phyloP scores from a whole-genome alignment of 1,140 invertebrate genomes.

The Drosophila nebulosa region DNA sequence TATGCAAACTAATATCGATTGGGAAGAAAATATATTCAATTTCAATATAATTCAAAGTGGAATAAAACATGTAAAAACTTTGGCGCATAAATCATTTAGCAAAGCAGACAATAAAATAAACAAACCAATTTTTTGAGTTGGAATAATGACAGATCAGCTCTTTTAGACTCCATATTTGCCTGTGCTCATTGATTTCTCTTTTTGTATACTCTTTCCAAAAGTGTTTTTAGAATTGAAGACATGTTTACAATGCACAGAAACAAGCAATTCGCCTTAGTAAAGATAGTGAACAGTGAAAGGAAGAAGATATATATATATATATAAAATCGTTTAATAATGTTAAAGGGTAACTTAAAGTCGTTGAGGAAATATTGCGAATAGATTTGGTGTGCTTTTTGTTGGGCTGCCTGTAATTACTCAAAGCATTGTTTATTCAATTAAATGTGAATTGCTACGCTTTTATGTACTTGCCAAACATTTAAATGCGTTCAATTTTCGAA shows the following conservation, averaged over 20 bases:
- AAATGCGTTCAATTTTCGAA: constrained; percentile 28
- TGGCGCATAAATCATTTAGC: not conserved
- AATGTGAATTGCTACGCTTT: constrained; percentile 24
- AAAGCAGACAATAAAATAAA: not conserved
- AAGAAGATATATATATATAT: too few species aligned
- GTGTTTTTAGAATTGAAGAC: not conserved
- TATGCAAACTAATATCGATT: not conserved
- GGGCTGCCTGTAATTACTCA: constrained; percentile 12
- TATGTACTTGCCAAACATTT: constrained; percentile 28
- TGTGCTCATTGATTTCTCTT: not conserved
- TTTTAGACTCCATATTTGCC: not conserved
- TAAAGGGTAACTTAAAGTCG: not conserved
- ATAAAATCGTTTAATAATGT: too few species aligned
- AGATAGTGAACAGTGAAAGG: too few species aligned
- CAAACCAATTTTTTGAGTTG: not conserved
- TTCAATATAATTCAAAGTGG: not conserved
- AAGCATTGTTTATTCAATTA: constrained; percentile 47
- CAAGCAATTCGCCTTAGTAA: too few species aligned
- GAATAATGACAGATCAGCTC: not conserved
- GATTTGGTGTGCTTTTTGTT: constrained; percentile 1
- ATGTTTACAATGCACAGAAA: too few species aligned
- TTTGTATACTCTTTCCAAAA: not conserved
- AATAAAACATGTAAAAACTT: not conserved
- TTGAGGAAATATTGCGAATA: not conserved
- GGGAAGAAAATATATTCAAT: not conserved